Evolutionary conservation across 2,888 invertebrate genomes (phyloP).

Genomic region (Julus scanicus): DNA sequence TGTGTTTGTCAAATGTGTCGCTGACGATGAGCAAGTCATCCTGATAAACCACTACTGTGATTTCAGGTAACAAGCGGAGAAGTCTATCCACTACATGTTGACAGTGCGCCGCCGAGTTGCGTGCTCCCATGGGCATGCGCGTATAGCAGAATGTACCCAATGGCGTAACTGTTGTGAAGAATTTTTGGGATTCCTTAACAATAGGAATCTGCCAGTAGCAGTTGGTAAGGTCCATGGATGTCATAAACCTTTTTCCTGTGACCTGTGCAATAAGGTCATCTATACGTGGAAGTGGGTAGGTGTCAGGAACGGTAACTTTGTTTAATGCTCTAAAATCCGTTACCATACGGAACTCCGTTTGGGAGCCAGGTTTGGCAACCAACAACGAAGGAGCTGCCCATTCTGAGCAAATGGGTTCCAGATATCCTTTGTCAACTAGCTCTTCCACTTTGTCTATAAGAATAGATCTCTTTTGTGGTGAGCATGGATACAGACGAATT

Average conservation of each 20-base stretch:
- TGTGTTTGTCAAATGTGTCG: background rate
- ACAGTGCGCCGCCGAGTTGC: background rate
- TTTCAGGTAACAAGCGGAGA: too few relatives aligned
- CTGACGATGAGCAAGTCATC: background rate
- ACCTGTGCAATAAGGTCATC: background rate
- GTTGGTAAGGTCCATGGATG: background rate
- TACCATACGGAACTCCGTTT: background rate
- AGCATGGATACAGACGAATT: background rate
- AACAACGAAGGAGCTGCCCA: background rate
- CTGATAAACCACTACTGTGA: too few relatives aligned
- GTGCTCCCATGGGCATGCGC: background rate
- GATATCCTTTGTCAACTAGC: background rate
- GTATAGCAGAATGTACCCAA: background rate
- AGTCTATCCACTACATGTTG: background rate
- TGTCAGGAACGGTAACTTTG: background rate
- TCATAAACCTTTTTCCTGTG: background rate
- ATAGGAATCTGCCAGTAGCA: constrained; percentile 23
- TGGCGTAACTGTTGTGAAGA: background rate
- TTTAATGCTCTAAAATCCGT: background rate
- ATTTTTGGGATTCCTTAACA: background rate
- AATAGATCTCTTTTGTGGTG: background rate
- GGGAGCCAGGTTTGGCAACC: background rate
- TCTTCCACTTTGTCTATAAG: background rate
- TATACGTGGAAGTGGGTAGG: background rate
- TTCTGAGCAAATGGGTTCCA: background rate